Evolutionary conservation across 2,888 invertebrate species (phyloP).

Genomic region (Arenicola marina): DNA sequence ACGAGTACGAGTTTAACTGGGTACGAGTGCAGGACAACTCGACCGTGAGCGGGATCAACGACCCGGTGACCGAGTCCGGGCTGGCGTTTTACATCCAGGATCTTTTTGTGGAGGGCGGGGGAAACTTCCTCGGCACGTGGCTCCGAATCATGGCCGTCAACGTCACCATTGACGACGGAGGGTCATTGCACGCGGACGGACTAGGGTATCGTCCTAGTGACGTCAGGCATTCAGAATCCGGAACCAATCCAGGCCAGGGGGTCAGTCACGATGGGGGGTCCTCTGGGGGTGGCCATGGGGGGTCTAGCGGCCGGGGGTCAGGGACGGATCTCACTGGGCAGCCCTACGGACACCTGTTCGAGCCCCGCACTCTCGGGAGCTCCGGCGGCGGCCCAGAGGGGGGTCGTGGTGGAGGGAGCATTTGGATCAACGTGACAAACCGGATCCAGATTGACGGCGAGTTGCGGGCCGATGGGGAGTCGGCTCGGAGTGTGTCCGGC

Average conservation of each 20-base stretch:
- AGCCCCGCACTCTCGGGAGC: conserved; percentile 40
- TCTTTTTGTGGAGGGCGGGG: conserved; percentile 44
- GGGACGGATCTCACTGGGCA: conserved; percentile 39
- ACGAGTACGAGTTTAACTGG: conserved; percentile 33
- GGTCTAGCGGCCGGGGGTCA: conserved; percentile 41
- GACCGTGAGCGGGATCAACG: conserved; percentile 36
- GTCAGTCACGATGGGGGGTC: conserved; percentile 34
- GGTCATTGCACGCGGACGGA: conserved; percentile 37
- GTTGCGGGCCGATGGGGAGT: conserved; percentile 38
- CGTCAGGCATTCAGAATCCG: conserved; percentile 14
- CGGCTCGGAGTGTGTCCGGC: conserved; percentile 29
- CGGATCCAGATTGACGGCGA: conserved; percentile 41
- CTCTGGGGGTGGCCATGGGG: conserved; percentile 46
- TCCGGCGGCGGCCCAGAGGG: conserved; percentile 42
- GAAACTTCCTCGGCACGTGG: conserved; percentile 38
- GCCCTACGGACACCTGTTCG: conserved; percentile 44
- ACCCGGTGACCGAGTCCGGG: conserved; percentile 36
- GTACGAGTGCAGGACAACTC: conserved; percentile 44
- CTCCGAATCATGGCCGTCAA: conserved; percentile 36
- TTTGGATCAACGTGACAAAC: conserved; percentile 37
- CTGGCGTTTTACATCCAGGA: conserved; percentile 31
- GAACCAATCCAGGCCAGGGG: conserved; percentile 38
- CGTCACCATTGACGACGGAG: conserved; percentile 44
- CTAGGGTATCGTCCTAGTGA: conserved; percentile 38
- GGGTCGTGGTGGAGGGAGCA: conserved; percentile 41